Evolutionary conservation across 1,140 invertebrate genomes (phyloP).

Genomic region (Apis cerana): DNA sequence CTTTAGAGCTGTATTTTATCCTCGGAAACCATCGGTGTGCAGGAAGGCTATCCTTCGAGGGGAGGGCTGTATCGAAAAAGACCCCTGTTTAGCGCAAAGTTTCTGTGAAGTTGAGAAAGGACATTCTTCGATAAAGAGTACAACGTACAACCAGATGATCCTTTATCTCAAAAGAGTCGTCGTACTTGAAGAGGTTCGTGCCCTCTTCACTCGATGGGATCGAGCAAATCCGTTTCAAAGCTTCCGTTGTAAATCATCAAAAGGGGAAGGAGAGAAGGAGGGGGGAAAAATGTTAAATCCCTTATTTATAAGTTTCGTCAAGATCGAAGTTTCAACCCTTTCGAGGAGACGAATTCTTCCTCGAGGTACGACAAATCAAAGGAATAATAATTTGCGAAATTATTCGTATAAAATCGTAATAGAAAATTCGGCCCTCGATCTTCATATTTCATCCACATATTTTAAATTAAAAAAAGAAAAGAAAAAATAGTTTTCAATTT

Average conservation of each 20-base stretch:
- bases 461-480: no score
- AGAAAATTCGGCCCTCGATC: no score
- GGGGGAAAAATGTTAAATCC: background rate
- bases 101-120: background rate
- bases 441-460: no score
- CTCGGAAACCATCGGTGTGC: background rate
- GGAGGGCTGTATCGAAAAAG: background rate
- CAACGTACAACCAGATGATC: background rate
- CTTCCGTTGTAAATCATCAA: background rate
- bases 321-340: no score
- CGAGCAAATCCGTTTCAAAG: background rate
- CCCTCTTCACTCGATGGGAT: background rate
- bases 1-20: background rate
- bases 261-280: background rate
- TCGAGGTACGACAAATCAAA: no score
- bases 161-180: background rate
- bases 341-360: no score
- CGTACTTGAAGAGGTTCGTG: background rate
- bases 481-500: no score
- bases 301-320: no score
- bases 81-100: background rate
- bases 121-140: slow-evolving; percentile 10
- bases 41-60: background rate
- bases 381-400: no score
- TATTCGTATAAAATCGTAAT: no score